Conservation (phyloP, 2,888 invertebrate genomes). For the Macrosiphum euphorbiae region DNA sequence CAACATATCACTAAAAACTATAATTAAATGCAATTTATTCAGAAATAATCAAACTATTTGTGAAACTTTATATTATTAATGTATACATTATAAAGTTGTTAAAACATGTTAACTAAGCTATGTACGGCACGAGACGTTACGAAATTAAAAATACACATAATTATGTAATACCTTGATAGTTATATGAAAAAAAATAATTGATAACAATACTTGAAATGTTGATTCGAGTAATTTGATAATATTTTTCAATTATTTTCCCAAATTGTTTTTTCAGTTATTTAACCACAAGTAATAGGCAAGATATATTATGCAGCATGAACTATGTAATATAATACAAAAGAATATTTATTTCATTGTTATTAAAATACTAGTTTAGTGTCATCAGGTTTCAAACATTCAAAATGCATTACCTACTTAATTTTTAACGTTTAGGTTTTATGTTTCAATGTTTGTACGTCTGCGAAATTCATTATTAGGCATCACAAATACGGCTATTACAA, state of each 20-base stretch:
- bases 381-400: not conserved
- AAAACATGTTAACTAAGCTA: not conserved
- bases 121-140: not conserved
- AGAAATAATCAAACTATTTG: not conserved
- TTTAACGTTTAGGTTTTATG: not conserved
- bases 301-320: not conserved
- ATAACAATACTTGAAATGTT: not conserved
- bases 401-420: not conserved
- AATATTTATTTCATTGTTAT: not conserved
- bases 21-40: not conserved
- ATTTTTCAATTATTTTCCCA: not conserved
- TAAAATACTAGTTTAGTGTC: not conserved
- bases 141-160: not conserved
- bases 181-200: not conserved
- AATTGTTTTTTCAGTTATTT: not conserved
- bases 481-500: not conserved
- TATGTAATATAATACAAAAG: not conserved
- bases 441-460: not conserved
- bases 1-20: not conserved
- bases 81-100: not conserved
- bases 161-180: not conserved
- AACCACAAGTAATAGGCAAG: not conserved
- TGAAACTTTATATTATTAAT: not conserved
- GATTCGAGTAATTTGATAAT: not conserved
- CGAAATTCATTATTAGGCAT: not conserved